Conservation (phyloP, 2,113 vertebrate species). For the Proterorhinus semilunaris region DNA sequence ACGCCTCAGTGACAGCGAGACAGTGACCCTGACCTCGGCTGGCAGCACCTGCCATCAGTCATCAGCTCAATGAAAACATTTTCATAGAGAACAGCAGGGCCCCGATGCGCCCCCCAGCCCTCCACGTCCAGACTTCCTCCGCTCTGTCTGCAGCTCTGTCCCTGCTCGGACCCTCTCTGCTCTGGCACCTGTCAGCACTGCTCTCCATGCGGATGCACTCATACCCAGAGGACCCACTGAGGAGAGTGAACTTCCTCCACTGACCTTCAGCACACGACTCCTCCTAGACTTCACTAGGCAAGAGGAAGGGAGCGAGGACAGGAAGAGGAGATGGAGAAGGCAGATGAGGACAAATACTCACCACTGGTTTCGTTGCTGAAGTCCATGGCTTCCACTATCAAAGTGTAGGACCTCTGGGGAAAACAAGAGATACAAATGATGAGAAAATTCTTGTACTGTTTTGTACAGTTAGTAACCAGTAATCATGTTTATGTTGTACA, state of each 20-base stretch:
- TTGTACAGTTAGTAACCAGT: constrained; percentile 19
- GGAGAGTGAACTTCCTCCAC: constrained; percentile 62
- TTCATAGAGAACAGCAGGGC: constrained; percentile 60
- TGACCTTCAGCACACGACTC: constrained; percentile 50
- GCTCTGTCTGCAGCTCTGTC: constrained; percentile 12
- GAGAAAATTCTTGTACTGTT: not conserved
- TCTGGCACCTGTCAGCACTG: constrained; percentile 74
- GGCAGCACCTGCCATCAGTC: constrained; percentile 75
- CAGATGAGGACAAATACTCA: constrained; percentile 75
- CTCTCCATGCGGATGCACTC: constrained; percentile 45
- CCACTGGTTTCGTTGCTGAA: constrained; percentile 87
- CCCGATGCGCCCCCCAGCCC: constrained; percentile 12
- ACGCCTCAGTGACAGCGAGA: constrained; percentile 58
- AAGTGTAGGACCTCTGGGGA: constrained; percentile 93
- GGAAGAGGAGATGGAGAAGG: constrained; percentile 29
- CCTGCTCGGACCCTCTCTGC: constrained; percentile 58
- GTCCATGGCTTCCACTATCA: constrained; percentile 96
- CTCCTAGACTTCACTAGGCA: constrained; percentile 37
- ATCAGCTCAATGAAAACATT: constrained; percentile 75
- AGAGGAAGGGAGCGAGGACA: not conserved
- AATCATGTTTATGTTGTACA: constrained; percentile 10
- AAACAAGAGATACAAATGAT: constrained; percentile 56
- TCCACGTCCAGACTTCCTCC: constrained; percentile 38
- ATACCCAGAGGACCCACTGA: constrained; percentile 38
- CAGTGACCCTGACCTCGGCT: constrained; percentile 62